Percentiles rank a stretch among this genome's conserved stretches.
Conservation (phyloP, 2,113 vertebrate species). For the Rynchops niger region DNA sequence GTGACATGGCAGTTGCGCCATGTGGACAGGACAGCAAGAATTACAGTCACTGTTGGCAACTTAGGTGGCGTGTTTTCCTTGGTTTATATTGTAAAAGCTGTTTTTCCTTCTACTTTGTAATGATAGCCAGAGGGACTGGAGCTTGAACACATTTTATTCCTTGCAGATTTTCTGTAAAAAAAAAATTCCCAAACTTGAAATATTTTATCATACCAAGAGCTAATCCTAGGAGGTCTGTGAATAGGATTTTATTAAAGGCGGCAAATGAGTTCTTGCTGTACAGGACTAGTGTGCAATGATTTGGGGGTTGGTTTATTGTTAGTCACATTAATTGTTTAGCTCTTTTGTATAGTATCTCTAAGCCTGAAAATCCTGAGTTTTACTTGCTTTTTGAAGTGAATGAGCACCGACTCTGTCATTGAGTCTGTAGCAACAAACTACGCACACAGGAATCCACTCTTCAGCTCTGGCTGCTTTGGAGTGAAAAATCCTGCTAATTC, state of each 20-base stretch:
- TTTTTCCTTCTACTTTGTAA: neutral
- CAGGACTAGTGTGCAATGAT: neutral
- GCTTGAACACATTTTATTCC: neutral
- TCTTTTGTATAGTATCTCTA: neutral
- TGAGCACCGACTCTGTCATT: neutral
- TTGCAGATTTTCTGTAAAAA: neutral
- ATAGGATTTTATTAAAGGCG: neutral
- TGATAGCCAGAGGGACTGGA: neutral
- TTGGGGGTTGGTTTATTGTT: neutral
- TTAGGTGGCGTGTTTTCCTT: neutral
- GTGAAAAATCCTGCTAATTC: accelerated
- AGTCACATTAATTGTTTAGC: neutral
- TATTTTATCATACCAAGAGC: neutral
- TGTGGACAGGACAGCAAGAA: neutral
- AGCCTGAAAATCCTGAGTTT: neutral
- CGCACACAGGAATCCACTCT: accelerated
- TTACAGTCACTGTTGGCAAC: neutral
- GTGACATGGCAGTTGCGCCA: neutral
- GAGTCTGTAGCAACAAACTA: neutral
- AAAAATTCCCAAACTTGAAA: neutral
- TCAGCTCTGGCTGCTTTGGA: neutral
- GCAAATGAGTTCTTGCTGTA: neutral
- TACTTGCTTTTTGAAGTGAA: neutral
- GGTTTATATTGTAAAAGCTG: neutral
- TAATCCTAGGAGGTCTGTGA: neutral